Conservation (phyloP, 35 echinoderm and acorn worm species). For the Nesometra sesokonis region DNA sequence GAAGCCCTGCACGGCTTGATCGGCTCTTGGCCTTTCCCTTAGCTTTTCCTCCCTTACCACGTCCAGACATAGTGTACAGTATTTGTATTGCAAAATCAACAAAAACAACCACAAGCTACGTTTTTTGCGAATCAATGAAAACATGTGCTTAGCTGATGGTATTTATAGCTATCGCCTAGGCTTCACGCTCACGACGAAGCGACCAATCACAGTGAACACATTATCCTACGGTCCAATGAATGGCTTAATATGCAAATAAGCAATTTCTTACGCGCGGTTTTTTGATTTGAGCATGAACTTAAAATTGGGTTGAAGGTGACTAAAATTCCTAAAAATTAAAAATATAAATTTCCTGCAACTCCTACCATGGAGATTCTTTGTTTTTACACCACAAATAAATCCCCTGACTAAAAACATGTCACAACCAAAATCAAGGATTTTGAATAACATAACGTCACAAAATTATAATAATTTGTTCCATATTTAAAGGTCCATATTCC, state of each 20-base stretch:
- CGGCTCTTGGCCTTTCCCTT: slow-evolving; percentile 43
- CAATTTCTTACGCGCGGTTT: neutral
- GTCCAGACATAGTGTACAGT: slow-evolving; percentile 41
- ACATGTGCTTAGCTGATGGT: neutral
- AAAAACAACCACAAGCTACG: neutral
- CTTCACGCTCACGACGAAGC: neutral
- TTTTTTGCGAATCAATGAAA: neutral
- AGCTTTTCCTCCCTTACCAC: slow-evolving; percentile 56
- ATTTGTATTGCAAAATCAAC: neutral
- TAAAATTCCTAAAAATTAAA: too few relatives aligned
- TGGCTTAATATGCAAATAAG: neutral
- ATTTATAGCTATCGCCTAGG: neutral
- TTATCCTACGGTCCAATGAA: neutral
- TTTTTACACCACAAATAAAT: too few relatives aligned
- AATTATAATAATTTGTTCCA: too few relatives aligned
- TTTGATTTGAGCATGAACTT: neutral
- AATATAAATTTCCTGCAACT: too few relatives aligned
- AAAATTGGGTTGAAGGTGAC: neutral
- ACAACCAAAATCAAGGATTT: too few relatives aligned
- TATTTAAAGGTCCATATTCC: too few relatives aligned
- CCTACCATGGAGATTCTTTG: too few relatives aligned
- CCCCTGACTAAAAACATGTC: too few relatives aligned
- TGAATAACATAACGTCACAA: too few relatives aligned
- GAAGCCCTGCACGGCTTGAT: slow-evolving; percentile 59
- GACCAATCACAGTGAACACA: neutral